phyloP scores from a whole-genome alignment of 2,888 invertebrate species.

The Campoplex nolae region DNA sequence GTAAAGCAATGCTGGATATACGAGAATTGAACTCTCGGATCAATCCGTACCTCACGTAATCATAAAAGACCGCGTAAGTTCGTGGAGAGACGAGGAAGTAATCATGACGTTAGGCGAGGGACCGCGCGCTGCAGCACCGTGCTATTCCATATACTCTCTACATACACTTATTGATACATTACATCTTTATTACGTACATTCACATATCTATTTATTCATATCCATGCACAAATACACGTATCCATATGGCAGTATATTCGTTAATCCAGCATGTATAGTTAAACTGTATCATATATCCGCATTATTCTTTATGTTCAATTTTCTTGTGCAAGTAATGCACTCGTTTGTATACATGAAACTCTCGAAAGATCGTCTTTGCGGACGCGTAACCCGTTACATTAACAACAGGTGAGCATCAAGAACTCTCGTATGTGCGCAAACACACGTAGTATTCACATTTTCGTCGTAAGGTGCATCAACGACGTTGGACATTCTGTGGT shows the following conservation, averaged over 20 bases:
- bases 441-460: not conserved
- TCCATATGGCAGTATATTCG: not conserved
- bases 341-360: constrained; percentile 2
- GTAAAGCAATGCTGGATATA: constrained; percentile 14
- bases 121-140: constrained; percentile 11
- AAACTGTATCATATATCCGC: not conserved
- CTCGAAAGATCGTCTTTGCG: constrained; percentile 41
- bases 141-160: not conserved
- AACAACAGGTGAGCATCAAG: constrained; percentile 28
- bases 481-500: constrained; percentile 38
- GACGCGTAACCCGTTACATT: constrained; percentile 54
- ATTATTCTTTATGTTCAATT: constrained; percentile 5
- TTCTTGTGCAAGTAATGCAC: constrained; percentile 5
- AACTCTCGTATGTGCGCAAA: not conserved
- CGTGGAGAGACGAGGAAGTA: constrained; percentile 64
- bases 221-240: not conserved
- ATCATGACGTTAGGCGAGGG: constrained; percentile 56
- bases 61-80: constrained; percentile 34
- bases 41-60: constrained; percentile 69
- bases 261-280: not conserved
- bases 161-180: not conserved
- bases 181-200: not conserved
- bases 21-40: constrained; percentile 62
- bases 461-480: constrained; percentile 34
- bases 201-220: not conserved